Percentiles rank a stretch among this genome's conserved stretches.
Evolutionary conservation across 2,797 vertebrate genomes (phyloP).

Genomic region (Pogonophryne albipinna): DNA sequence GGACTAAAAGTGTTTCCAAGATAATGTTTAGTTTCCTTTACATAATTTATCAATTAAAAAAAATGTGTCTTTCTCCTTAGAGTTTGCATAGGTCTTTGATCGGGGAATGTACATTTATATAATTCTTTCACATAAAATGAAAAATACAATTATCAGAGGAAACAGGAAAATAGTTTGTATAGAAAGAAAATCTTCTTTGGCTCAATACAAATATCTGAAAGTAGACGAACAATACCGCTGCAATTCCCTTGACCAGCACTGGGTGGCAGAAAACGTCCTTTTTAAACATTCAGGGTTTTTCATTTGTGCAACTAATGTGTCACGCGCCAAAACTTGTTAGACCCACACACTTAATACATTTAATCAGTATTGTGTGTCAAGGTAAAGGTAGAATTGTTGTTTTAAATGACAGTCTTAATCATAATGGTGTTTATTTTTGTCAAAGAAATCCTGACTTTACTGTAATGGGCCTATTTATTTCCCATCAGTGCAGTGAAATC

Average conservation of each 20-base stretch:
- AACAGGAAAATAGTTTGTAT: too few relatives aligned
- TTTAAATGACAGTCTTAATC: neutral
- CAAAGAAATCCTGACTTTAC: neutral
- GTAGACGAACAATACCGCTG: neutral
- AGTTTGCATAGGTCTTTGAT: too few relatives aligned
- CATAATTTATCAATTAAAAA: too few relatives aligned
- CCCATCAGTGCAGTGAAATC: neutral
- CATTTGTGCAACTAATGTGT: neutral
- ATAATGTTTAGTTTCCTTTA: too few relatives aligned
- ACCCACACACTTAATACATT: neutral
- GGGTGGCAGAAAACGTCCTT: conserved; percentile 35
- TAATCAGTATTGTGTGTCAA: neutral
- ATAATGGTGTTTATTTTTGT: neutral
- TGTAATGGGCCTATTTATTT: neutral
- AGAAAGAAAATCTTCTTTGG: too few relatives aligned
- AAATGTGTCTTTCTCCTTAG: too few relatives aligned
- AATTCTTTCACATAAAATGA: too few relatives aligned
- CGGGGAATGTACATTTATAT: too few relatives aligned
- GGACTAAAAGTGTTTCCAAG: too few relatives aligned
- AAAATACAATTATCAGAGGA: too few relatives aligned
- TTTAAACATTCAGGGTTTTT: neutral
- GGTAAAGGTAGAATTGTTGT: neutral
- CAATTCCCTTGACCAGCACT: conserved; percentile 25
- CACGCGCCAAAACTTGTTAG: neutral
- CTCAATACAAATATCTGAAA: too few relatives aligned